Conservation (phyloP, 2,113 vertebrate species). For the Dicentrarchus labrax region DNA sequence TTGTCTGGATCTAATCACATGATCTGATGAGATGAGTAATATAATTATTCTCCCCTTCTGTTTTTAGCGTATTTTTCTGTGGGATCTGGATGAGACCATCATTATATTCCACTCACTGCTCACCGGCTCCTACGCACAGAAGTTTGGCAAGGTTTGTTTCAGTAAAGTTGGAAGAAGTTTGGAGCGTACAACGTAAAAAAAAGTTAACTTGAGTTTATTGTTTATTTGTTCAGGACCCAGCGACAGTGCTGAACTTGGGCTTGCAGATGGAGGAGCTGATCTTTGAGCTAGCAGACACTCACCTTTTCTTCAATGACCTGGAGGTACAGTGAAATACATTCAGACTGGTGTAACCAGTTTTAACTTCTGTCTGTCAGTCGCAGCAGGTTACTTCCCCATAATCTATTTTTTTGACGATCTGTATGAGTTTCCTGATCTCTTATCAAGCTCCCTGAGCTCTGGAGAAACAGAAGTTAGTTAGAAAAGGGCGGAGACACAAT, state of each 20-base stretch:
- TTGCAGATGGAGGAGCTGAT: conserved; percentile 99
- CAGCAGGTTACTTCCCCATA: not conserved
- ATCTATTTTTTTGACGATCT: no score
- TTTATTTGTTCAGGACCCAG: conserved; percentile 87
- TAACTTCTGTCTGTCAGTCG: no score
- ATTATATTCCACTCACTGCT: conserved; percentile 99
- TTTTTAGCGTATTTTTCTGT: conserved; percentile 92
- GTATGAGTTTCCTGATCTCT: not conserved
- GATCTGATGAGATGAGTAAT: not conserved
- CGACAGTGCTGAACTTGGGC: conserved; percentile 93
- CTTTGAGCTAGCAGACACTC: conserved; percentile 98
- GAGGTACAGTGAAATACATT: conserved; percentile 83
- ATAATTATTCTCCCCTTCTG: not conserved
- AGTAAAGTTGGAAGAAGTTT: not conserved
- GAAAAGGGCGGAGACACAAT: not conserved
- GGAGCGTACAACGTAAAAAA: not conserved
- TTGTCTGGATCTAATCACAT: not conserved
- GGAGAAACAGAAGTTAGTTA: not conserved
- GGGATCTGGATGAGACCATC: conserved; percentile 99
- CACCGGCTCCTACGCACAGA: conserved; percentile 97
- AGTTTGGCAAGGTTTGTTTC: conserved; percentile 93
- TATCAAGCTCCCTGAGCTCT: not conserved
- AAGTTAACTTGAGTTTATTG: not conserved
- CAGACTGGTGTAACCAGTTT: not conserved
- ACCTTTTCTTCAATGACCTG: conserved; percentile 98